phyloP scores from a whole-genome alignment of 1,140 invertebrate genomes.

The Protaetia brevitarsis region DNA sequence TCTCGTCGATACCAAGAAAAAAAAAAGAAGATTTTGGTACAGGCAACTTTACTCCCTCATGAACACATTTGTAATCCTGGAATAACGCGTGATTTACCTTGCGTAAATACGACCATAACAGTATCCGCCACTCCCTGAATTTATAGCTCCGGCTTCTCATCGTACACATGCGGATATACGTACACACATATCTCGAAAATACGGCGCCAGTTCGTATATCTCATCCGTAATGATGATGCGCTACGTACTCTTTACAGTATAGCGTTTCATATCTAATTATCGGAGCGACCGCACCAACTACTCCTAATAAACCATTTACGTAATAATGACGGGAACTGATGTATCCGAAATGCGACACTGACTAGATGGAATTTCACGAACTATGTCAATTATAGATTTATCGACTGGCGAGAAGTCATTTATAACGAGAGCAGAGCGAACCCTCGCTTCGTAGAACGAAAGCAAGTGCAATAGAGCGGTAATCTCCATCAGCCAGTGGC shows the following conservation, averaged over 20 bases:
- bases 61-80: no score
- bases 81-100: no score
- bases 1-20: no score
- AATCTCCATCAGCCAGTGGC: background rate
- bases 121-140: no score
- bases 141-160: no score
- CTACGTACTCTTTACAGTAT: conserved; percentile 8
- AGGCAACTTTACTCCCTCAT: no score
- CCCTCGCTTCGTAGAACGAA: background rate
- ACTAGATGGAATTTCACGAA: conserved; percentile 14
- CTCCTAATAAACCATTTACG: conserved; percentile 14
- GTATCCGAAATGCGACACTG: conserved; percentile 3
- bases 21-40: no score
- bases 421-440: background rate
- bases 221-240: background rate
- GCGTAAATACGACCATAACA: no score
- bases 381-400: conserved; percentile 17
- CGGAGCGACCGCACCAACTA: background rate
- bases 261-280: background rate
- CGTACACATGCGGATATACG: background rate
- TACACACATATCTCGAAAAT: background rate
- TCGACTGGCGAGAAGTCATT: background rate
- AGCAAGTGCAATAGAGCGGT: no score
- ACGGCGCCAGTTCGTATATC: no score
- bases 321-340: conserved; percentile 4